Evolutionary conservation across 2,888 invertebrate genomes (phyloP).

Genomic region (Cephonodes hylas): DNA sequence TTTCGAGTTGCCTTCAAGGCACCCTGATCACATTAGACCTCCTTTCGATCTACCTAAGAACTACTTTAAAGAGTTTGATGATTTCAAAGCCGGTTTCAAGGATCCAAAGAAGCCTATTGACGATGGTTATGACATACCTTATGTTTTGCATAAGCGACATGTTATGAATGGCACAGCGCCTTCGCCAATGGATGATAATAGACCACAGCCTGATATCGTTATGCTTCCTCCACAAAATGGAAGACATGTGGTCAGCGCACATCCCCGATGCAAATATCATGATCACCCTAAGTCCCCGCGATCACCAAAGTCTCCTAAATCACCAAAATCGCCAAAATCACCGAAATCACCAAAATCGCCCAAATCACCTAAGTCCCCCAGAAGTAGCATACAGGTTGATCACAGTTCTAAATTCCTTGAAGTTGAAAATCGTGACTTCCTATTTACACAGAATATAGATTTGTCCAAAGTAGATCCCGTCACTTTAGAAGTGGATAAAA

Average conservation of each 20-base stretch:
- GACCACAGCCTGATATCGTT: slow-evolving; percentile 69
- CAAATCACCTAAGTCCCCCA: slow-evolving; percentile 79
- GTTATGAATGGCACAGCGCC: slow-evolving; percentile 92
- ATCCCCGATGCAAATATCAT: slow-evolving; percentile 74
- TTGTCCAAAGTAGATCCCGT: slow-evolving; percentile 87
- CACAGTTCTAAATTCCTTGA: slow-evolving; percentile 70
- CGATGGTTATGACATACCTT: slow-evolving; percentile 88
- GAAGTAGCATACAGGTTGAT: slow-evolving; percentile 63
- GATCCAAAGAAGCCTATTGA: slow-evolving; percentile 70
- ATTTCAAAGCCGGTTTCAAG: slow-evolving; percentile 78
- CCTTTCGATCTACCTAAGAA: slow-evolving; percentile 87
- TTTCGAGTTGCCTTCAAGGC: slow-evolving; percentile 83
- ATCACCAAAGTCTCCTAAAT: slow-evolving; percentile 84
- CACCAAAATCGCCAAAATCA: slow-evolving; percentile 83
- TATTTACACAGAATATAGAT: slow-evolving; percentile 88
- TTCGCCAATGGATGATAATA: slow-evolving; percentile 73
- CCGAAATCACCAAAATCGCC: slow-evolving; percentile 81
- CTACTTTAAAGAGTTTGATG: slow-evolving; percentile 85
- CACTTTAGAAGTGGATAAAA: slow-evolving; percentile 86
- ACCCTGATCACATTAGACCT: slow-evolving; percentile 82
- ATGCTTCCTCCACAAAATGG: slow-evolving; percentile 74
- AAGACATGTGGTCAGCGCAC: slow-evolving; percentile 69
- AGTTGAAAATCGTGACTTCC: slow-evolving; percentile 82
- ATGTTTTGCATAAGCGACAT: slow-evolving; percentile 91
- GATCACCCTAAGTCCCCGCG: slow-evolving; percentile 77